These are phyloP conservation scores for Drosophila kepulauana DNA, from an alignment of 1,140 invertebrate species.

Conservation along the genomic window DNA sequence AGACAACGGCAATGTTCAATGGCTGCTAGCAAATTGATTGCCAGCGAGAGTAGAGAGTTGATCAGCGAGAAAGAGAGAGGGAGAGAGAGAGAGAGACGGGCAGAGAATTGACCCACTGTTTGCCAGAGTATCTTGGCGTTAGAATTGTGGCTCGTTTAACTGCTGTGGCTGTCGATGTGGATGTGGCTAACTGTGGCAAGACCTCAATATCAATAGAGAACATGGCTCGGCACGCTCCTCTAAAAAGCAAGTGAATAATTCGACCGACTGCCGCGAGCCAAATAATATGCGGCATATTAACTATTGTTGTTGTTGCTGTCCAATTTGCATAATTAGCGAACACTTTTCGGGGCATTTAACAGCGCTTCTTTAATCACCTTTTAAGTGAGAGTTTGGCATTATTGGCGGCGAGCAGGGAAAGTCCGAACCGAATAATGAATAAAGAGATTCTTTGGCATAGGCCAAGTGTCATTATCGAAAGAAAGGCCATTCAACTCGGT, in stretches of 20 bases:
- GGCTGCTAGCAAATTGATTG: constrained; percentile 61
- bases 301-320: constrained; percentile 30
- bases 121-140: constrained; percentile 21
- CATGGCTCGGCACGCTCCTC: constrained; percentile 53
- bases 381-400: constrained; percentile 71
- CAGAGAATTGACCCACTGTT: constrained; percentile 58
- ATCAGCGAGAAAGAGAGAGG: constrained; percentile 4
- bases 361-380: constrained; percentile 48
- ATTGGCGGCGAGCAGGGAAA: constrained; percentile 33
- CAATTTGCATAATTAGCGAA: constrained; percentile 75
- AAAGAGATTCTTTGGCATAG: neutral
- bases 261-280: neutral
- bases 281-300: constrained; percentile 10
- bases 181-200: constrained; percentile 71
- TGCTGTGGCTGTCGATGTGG: constrained; percentile 8
- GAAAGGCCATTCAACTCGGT: neutral
- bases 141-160: constrained; percentile 62
- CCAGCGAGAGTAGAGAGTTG: constrained; percentile 47
- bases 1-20: constrained; percentile 7
- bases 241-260: neutral
- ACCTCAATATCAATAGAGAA: constrained; percentile 75
- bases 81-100: neutral
- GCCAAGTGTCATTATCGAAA: neutral
- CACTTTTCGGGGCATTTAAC: constrained; percentile 41
- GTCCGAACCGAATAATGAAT: neutral